phyloP scores from a whole-genome alignment of 2,113 vertebrate species.

The Corythornis cristatus region DNA sequence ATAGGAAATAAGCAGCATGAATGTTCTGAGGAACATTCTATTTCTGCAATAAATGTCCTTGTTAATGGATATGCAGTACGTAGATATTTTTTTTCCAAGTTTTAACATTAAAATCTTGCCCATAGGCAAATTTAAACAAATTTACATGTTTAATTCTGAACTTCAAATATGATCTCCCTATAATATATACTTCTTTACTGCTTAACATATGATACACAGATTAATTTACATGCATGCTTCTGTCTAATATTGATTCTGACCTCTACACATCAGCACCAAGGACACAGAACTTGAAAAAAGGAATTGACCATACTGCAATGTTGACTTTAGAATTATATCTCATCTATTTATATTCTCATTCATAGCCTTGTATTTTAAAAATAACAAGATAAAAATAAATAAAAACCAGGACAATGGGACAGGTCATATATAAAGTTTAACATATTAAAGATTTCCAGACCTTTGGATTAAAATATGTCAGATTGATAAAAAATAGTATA shows the following conservation, averaged over 20 bases:
- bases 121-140: not conserved
- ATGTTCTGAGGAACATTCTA: not conserved
- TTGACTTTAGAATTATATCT: not conserved
- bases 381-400: not conserved
- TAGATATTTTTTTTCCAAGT: not conserved
- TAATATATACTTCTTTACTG: not conserved
- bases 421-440: not conserved
- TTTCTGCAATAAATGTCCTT: constrained; percentile 14
- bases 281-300: not conserved
- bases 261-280: not conserved
- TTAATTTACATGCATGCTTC: not conserved
- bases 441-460: not conserved
- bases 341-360: not conserved
- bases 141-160: not conserved
- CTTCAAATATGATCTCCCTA: not conserved
- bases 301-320: not conserved
- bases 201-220: not conserved
- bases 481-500: not conserved
- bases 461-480: not conserved
- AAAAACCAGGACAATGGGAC: not conserved
- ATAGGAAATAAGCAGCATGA: not conserved
- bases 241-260: not conserved
- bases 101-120: not conserved
- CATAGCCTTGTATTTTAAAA: not conserved
- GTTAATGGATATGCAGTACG: not conserved